Conservation (phyloP, 2,797 vertebrate genomes). For the Eospalax fontanierii region DNA sequence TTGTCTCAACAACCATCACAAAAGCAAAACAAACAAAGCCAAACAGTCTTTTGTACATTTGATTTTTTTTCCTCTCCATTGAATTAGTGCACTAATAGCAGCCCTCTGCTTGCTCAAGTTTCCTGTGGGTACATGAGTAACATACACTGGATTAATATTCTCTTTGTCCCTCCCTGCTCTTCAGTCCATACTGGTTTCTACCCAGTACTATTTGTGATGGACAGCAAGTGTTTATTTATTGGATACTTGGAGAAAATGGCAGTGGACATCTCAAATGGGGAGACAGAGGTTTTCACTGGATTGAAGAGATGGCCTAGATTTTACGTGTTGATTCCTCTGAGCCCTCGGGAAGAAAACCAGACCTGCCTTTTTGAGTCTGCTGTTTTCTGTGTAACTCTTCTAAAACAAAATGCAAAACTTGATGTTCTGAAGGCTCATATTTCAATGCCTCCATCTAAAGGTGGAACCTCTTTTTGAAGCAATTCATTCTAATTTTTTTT, state of each 20-base stretch:
- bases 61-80: constrained; percentile 5
- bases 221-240: constrained; percentile 54
- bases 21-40: no score
- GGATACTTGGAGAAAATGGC: constrained; percentile 6
- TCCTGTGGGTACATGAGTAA: constrained; percentile 64
- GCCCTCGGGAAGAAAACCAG: constrained; percentile 23
- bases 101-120: constrained; percentile 5
- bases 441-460: not conserved
- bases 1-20: not conserved
- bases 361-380: constrained; percentile 45
- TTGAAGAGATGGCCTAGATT: constrained; percentile 39
- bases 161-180: not conserved
- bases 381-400: constrained; percentile 13
- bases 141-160: constrained; percentile 26
- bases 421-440: constrained; percentile 38
- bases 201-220: constrained; percentile 45
- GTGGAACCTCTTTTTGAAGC: constrained; percentile 48
- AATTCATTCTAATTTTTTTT: constrained; percentile 81
- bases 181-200: constrained; percentile 53
- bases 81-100: not conserved
- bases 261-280: not conserved
- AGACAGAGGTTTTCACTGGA: constrained; percentile 44
- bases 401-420: constrained; percentile 12
- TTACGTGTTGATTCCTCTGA: constrained; percentile 14
- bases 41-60: not conserved